phyloP scores from a whole-genome alignment of 2,888 invertebrate species.

The Ectemnius lituratus region DNA sequence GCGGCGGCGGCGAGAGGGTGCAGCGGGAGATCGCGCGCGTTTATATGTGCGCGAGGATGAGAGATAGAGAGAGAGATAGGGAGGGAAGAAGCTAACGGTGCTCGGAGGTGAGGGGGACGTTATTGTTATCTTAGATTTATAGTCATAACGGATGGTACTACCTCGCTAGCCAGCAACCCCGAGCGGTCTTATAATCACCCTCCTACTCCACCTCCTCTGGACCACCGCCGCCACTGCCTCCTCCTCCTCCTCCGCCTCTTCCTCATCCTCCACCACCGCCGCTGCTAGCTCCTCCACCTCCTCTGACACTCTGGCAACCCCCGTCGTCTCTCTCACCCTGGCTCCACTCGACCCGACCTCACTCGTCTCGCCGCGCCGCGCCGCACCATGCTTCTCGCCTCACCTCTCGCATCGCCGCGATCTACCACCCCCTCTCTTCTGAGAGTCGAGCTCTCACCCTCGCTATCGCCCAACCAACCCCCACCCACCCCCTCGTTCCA shows the following conservation, averaged over 20 bases:
- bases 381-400: constrained; percentile 57
- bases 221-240: constrained; percentile 61
- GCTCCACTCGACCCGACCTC: constrained; percentile 18
- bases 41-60: neutral
- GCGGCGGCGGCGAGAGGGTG: constrained; percentile 21
- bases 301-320: neutral
- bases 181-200: constrained; percentile 78
- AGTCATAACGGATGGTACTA: constrained; percentile 78
- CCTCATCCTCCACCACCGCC: constrained; percentile 34
- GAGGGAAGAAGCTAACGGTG: constrained; percentile 51
- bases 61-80: constrained; percentile 31
- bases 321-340: no score
- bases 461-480: neutral
- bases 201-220: constrained; percentile 50
- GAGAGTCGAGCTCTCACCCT: constrained; percentile 50
- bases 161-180: constrained; percentile 77
- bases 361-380: constrained; percentile 42
- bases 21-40: constrained; percentile 6
- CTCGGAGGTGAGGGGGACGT: constrained; percentile 71
- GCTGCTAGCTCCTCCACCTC: constrained; percentile 63
- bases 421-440: constrained; percentile 53
- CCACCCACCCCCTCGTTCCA: neutral
- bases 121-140: constrained; percentile 78
- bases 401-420: constrained; percentile 50
- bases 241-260: constrained; percentile 59